phyloP scores from a whole-genome alignment of 92 coral and sea anemone species.

The Paramuricea clavata region DNA sequence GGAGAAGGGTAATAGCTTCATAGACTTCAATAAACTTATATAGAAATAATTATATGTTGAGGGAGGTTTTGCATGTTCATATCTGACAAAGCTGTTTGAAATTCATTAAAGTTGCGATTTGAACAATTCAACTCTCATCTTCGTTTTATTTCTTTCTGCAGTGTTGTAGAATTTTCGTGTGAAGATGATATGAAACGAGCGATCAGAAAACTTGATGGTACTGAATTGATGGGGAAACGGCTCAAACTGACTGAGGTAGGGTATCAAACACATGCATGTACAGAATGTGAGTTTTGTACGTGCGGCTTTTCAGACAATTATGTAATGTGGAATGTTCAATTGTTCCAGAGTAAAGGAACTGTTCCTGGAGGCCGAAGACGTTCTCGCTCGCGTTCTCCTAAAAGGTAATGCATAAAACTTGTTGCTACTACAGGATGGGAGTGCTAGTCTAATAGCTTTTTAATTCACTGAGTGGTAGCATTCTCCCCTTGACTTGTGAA shows the following conservation, averaged over 20 bases:
- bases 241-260: slow-evolving; percentile 81
- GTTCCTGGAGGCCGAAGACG: slow-evolving; percentile 65
- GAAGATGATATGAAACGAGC: slow-evolving; percentile 93
- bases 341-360: slow-evolving; percentile 11
- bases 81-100: too few species aligned
- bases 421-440: too few species aligned
- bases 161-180: slow-evolving; percentile 89
- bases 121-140: not conserved
- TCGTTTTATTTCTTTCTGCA: slow-evolving; percentile 19
- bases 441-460: too few species aligned
- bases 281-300: not conserved
- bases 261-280: not conserved
- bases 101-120: too few species aligned
- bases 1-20: slow-evolving; percentile 87
- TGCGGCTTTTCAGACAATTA: too few species aligned
- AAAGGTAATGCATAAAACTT: slow-evolving; percentile 47
- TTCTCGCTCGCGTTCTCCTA: slow-evolving; percentile 80
- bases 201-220: slow-evolving; percentile 87
- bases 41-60: too few species aligned
- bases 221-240: slow-evolving; percentile 91
- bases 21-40: not conserved
- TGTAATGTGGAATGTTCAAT: not conserved
- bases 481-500: too few species aligned
- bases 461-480: too few species aligned
- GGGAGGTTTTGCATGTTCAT: too few species aligned